phyloP scores from a whole-genome alignment of 2,113 vertebrate species.

The Varanus salvator region DNA sequence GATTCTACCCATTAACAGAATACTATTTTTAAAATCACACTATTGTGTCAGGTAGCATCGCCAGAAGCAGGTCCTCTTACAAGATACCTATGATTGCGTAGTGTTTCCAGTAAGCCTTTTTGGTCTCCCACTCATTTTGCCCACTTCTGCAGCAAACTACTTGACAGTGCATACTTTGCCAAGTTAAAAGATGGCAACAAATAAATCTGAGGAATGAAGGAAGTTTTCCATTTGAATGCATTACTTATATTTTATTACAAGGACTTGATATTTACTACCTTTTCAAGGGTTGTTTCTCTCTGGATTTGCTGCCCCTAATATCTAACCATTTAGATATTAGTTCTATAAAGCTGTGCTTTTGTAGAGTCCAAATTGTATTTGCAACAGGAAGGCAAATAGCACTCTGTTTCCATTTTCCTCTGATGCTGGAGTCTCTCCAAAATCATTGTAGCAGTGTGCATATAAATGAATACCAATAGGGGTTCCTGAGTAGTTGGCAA shows the following conservation, averaged over 20 bases:
- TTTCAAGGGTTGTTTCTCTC: not conserved
- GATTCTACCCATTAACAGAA: not conserved
- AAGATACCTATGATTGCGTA: not conserved
- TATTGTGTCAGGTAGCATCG: not conserved
- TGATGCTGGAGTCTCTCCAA: conserved; percentile 4
- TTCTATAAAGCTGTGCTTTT: not conserved
- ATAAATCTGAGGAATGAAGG: not conserved
- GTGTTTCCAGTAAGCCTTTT: not conserved
- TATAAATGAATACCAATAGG: conserved; percentile 10
- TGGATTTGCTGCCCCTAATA: not conserved
- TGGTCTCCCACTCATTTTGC: not conserved
- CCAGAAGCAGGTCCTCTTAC: not conserved
- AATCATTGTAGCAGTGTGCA: not conserved
- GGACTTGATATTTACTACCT: not conserved
- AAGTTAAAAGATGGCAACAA: not conserved
- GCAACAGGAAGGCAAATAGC: conserved; percentile 10
- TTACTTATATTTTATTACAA: not conserved
- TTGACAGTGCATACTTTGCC: not conserved
- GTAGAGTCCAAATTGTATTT: conserved; percentile 10
- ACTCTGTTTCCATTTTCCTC: conserved; percentile 20
- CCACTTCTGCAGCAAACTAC: not conserved
- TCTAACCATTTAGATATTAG: not conserved
- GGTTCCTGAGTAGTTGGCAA: conserved; percentile 2
- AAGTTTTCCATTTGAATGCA: not conserved
- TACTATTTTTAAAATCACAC: not conserved